These are phyloP conservation scores for Temnothorax unifasciatus DNA, from an alignment of 2,888 invertebrate species.

Conservation along the genomic window DNA sequence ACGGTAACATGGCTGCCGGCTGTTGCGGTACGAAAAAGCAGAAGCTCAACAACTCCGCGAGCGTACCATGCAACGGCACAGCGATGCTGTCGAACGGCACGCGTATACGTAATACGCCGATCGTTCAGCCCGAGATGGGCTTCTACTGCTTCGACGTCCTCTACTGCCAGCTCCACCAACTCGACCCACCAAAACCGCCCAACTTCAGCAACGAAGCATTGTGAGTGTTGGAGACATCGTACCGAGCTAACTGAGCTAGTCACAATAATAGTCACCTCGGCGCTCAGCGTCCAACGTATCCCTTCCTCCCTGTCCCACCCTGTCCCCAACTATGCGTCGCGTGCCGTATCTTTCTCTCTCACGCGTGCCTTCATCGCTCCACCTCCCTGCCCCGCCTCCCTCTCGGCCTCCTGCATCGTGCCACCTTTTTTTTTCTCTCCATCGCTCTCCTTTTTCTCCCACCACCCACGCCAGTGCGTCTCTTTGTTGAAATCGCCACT, in stretches of 20 bases:
- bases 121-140: conserved; percentile 98
- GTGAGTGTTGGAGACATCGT: conserved; percentile 89
- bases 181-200: conserved; percentile 96
- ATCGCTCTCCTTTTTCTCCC: conserved; percentile 18
- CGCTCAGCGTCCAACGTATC: conserved; percentile 23
- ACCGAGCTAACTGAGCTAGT: background rate
- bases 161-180: conserved; percentile 96
- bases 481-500: conserved; percentile 40
- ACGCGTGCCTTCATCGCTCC: background rate
- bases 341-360: conserved; percentile 9
- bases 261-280: background rate
- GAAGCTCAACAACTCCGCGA: conserved; percentile 91
- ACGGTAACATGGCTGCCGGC: conserved; percentile 90
- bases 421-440: background rate
- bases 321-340: conserved; percentile 7
- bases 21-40: conserved; percentile 97
- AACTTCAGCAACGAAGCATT: conserved; percentile 97
- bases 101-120: conserved; percentile 87
- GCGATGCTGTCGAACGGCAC: conserved; percentile 86
- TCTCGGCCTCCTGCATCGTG: background rate
- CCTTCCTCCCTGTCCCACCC: background rate
- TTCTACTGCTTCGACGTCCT: conserved; percentile 99
- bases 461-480: conserved; percentile 41
- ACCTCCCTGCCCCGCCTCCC: background rate
- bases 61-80: conserved; percentile 88